phyloP scores from a whole-genome alignment of 2,113 vertebrate species.

The Tamias sibiricus region DNA sequence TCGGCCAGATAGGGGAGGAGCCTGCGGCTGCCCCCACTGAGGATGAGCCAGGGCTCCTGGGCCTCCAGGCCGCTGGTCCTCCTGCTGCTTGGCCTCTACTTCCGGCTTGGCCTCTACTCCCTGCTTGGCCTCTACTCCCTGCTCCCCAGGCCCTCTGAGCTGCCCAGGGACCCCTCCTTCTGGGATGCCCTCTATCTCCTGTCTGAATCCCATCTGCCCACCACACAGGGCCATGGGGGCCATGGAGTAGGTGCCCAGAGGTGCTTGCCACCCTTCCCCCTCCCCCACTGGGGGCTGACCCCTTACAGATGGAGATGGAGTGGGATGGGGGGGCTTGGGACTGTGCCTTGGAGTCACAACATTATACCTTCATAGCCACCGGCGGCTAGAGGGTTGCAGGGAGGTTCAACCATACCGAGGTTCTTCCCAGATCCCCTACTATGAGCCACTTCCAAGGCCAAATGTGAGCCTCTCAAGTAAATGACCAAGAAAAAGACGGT shows the following conservation, averaged over 20 bases:
- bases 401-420: too few species aligned
- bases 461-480: background rate
- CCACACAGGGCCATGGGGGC: rapidly evolving
- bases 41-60: too few species aligned
- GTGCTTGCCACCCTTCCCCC: background rate
- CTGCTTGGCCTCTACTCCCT: too few species aligned
- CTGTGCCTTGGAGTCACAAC: background rate
- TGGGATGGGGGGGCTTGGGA: background rate
- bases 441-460: rapidly evolving
- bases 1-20: background rate
- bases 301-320: too few species aligned
- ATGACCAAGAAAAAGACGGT: background rate
- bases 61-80: background rate
- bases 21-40: background rate
- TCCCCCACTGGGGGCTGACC: background rate
- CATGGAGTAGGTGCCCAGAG: rapidly evolving
- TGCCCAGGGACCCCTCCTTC: background rate
- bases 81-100: too few species aligned
- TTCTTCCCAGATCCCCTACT: background rate
- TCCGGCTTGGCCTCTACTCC: background rate
- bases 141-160: background rate
- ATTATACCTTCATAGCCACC: background rate
- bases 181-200: too few species aligned
- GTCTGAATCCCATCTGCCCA: background rate
- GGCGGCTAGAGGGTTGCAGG: background rate